Evolutionary conservation across 2,113 vertebrate species (phyloP), one percentile per base, ranked within the genome.

Genomic region (Galbula dea): DNA sequence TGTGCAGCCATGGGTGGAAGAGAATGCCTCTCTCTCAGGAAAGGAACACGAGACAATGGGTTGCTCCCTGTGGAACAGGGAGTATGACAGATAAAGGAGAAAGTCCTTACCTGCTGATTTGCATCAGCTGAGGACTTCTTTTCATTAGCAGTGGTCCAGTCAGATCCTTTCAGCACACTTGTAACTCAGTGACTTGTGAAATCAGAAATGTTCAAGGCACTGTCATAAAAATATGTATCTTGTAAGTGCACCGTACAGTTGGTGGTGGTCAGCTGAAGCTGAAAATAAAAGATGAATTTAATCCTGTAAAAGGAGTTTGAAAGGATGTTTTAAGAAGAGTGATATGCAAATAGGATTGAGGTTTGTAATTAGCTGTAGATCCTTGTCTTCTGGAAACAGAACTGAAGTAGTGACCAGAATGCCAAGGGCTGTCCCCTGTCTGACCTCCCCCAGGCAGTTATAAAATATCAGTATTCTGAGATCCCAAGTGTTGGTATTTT

Each of bases 331-430:
- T 80, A 63, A 83, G 73, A 52, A 73, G 81, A 84, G n/a, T 85
- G 19, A 86, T 84, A 94, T 88, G 92, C 34, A 74, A 90, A 83
- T 77, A 86, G 68, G 58, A 59, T 46, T 89, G 77, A 92, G 61
- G 68, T 52, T 92, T 74, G 73, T 90, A 95, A 94, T 67, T 85
- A 96, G 54, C 80, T 96, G 65, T 83, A 97, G 93, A 95, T 85
- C 11, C 43, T 69, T 92, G 24, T 94, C 80, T 94, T 84, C 36
- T 88, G 58, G 66, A 75, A 86, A 36, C 55, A 93, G 92, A 94
- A 90, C 55, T 86, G 68, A 80, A 68, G 36, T 26, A 61, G 36
- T 62, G 92, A 84, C 58, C 73, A 57, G 76, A 88, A 90, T 96
- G 76, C 61, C 27, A 68, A 81, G 78, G 52, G 65, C 57, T 91